Evolutionary conservation across 2,113 vertebrate species (phyloP), one percentile per base, ranked within the genome.

Genomic region (Percopsis transmontana): DNA sequence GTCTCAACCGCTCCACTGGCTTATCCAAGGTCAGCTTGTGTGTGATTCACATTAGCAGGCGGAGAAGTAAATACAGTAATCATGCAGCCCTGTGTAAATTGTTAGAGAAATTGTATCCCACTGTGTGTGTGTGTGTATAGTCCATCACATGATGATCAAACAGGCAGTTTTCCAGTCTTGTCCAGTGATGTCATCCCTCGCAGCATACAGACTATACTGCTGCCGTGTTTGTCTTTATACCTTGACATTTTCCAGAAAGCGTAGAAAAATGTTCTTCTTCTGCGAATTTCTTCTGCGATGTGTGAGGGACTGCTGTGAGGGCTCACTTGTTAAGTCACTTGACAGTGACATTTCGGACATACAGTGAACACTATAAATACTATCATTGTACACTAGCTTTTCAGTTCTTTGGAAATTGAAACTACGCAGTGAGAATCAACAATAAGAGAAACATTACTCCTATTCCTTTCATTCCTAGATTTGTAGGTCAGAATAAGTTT

Each of bases 161-260:
- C 63, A 72, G 73, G 76, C 54, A 24, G 51, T 79, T 82, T 79
- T 82, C 74, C 82, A 85, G 76, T 41, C 76, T 50, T 65, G 71
- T 66, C 63, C 59, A 50, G 66, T 88, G 87, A 90, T 87, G 88
- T 88, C 87, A 87, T 77, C 59, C 57, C 57, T 79, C 63, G 59
- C 70, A 72, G 74, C 85, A 83, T 83, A 88, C 76, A 74, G 75
- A 78, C 81, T 74, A 77, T 76, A 62, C 77, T 58, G 67, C 68
- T 57, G 57, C 77, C 58, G 76, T 85, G 80, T 77, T 85, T 76
- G 80, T 78, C 76, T 77, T 80, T 74, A 33, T 33, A 81, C 87
- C 78, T 77, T 58, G 73, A 76, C 80, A 9, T 81, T 74, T 79
- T 58, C 64, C 53, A 76, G 81, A 77, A 80, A 87, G 81, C 83